Evolutionary conservation across 2,888 invertebrate genomes (phyloP).

Genomic region (Craniophora ligustri): DNA sequence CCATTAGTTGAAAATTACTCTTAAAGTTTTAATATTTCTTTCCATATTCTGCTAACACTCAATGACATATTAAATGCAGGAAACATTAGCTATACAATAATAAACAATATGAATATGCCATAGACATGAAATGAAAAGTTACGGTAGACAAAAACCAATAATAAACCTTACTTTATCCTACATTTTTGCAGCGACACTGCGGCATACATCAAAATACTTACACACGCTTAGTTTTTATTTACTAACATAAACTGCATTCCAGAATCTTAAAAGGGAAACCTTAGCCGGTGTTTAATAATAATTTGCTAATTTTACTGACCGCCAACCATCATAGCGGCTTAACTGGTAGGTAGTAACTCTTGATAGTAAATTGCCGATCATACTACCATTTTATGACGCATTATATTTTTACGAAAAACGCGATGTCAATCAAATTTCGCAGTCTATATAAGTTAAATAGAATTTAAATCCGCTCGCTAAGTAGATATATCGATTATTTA

Average conservation of each 20-base stretch:
- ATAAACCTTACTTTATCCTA: conserved; percentile 22
- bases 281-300: conserved; percentile 56
- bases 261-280: conserved; percentile 47
- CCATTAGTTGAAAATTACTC: conserved; percentile 26
- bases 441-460: conserved; percentile 14
- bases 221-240: conserved; percentile 35
- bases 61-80: conserved; percentile 16
- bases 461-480: conserved; percentile 25
- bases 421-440: conserved; percentile 19
- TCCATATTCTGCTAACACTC: conserved; percentile 23
- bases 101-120: conserved; percentile 11
- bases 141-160: conserved; percentile 27
- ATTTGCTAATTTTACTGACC: conserved; percentile 48
- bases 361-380: conserved; percentile 49
- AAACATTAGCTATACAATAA: conserved; percentile 27
- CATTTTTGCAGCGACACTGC: conserved; percentile 19
- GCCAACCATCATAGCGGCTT: conserved; percentile 47
- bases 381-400: too few species aligned
- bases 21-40: conserved; percentile 18
- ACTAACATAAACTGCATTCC: conserved; percentile 45
- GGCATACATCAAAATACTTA: conserved; percentile 19
- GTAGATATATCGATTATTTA: conserved; percentile 8
- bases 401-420: too few species aligned
- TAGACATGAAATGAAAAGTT: conserved; percentile 13
- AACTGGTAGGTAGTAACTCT: conserved; percentile 38